Percentiles rank a stretch among this genome's conserved stretches.
Conservation (phyloP, 2,888 invertebrate species). For the Machimus rusticus region DNA sequence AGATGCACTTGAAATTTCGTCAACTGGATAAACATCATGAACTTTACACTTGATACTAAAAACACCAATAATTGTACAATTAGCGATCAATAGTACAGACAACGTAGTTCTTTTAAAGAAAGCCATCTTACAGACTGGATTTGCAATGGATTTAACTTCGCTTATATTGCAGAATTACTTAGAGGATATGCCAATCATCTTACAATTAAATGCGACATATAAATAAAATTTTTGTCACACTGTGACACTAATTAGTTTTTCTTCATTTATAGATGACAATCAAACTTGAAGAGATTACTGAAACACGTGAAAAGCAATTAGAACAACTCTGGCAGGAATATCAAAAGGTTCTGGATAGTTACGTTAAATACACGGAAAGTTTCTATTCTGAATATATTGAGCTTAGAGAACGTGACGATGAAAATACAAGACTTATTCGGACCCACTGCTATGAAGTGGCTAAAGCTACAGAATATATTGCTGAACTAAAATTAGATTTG, state of each 20-base stretch:
- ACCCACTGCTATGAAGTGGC: conserved; percentile 60
- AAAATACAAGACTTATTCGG: conserved; percentile 58
- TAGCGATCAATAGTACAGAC: not conserved
- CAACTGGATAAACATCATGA: conserved; percentile 68
- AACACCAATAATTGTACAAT: not conserved
- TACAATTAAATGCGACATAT: not conserved
- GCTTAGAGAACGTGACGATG: conserved; percentile 62
- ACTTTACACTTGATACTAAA: conserved; percentile 64
- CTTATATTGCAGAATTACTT: not conserved
- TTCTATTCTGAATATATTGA: conserved; percentile 63
- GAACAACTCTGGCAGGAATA: conserved; percentile 64
- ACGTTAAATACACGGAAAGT: conserved; percentile 61
- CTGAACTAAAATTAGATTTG: conserved; percentile 64
- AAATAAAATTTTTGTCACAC: not conserved
- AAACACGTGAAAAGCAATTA: conserved; percentile 64
- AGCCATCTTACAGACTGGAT: not conserved
- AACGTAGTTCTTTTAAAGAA: not conserved
- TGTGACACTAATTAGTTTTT: conserved; percentile 1
- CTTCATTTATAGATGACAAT: conserved; percentile 57
- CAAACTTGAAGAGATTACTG: conserved; percentile 61
- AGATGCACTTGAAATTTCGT: conserved; percentile 68
- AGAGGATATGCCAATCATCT: not conserved
- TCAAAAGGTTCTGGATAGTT: conserved; percentile 60
- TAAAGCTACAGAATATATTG: conserved; percentile 56
- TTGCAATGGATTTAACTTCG: not conserved